phyloP scores from a whole-genome alignment of 2,113 vertebrate genomes.

The Tinamus guttatus region DNA sequence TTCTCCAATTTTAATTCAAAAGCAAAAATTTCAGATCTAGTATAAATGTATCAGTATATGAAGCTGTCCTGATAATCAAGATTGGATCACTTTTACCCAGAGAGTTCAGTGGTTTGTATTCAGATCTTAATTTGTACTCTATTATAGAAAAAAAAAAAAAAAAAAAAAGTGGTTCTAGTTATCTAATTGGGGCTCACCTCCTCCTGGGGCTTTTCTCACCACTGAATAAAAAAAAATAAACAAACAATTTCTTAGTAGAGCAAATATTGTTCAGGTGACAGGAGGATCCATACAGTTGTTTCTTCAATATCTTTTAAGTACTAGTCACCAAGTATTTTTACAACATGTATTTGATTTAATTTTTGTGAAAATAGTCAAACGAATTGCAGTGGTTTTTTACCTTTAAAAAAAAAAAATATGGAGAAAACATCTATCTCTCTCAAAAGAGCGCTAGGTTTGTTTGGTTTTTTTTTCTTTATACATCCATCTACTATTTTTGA shows the following conservation, averaged over 20 bases:
- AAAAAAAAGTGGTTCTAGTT: background rate
- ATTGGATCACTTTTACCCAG: background rate
- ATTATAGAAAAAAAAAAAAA: background rate
- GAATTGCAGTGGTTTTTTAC: background rate
- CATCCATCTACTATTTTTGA: background rate
- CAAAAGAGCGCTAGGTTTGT: background rate
- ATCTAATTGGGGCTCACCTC: background rate
- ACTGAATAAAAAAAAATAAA: background rate
- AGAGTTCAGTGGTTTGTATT: background rate
- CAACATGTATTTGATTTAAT: too few relatives aligned
- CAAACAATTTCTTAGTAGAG: too few relatives aligned
- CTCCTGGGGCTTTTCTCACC: background rate
- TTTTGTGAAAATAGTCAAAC: too few relatives aligned
- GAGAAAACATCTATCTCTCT: background rate
- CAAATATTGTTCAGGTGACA: too few relatives aligned
- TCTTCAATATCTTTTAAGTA: too few relatives aligned
- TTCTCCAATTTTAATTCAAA: background rate
- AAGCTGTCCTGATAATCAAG: background rate
- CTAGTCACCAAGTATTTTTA: too few relatives aligned
- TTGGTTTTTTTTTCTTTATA: fast-evolving
- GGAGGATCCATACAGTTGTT: too few relatives aligned
- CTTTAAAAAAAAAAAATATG: background rate
- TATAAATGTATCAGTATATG: background rate
- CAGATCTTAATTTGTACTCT: background rate
- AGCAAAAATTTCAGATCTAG: background rate